These are phyloP conservation scores for Caenorhabditis briggsae DNA, from an alignment of 1,140 invertebrate species.

Conservation along the genomic window DNA sequence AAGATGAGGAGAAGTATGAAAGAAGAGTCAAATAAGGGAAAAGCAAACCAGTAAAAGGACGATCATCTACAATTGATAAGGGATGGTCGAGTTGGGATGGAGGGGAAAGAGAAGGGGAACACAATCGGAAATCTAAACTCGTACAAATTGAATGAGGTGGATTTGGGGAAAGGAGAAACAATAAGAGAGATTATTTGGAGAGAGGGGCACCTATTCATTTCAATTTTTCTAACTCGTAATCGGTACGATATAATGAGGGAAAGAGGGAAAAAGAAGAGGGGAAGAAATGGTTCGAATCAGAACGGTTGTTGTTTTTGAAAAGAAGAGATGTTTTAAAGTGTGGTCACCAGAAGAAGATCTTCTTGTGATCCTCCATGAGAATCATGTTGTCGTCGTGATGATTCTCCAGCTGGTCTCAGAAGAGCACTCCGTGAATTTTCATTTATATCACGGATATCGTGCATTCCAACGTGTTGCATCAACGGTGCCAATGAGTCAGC, in stretches of 20 bases:
- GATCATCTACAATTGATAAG: constrained; percentile 41
- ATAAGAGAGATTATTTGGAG: constrained; percentile 2
- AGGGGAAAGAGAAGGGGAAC: not conserved
- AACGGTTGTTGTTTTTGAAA: not conserved
- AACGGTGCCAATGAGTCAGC: constrained; percentile 68
- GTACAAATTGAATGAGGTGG: constrained; percentile 50
- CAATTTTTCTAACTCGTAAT: constrained; percentile 55
- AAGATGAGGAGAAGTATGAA: not conserved
- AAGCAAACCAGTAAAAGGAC: constrained; percentile 18
- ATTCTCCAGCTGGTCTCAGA: constrained; percentile 66
- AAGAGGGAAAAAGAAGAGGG: not conserved
- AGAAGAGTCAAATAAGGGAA: not conserved
- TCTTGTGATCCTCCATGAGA: constrained; percentile 61
- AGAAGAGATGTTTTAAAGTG: constrained; percentile 60
- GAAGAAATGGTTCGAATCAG: constrained; percentile 8
- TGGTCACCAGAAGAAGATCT: constrained; percentile 73
- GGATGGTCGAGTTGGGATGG: constrained; percentile 12
- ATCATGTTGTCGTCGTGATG: constrained; percentile 62
- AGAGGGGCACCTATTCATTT: constrained; percentile 42
- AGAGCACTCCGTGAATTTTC: constrained; percentile 75
- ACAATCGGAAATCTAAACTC: constrained; percentile 31
- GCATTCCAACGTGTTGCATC: constrained; percentile 75
- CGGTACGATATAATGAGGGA: constrained; percentile 37
- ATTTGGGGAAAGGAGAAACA: not conserved
- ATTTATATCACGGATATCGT: constrained; percentile 75